Base-by-base conservation (phyloP, 2,797 vertebrate species). In the Megalops cyprinoides region DNA sequence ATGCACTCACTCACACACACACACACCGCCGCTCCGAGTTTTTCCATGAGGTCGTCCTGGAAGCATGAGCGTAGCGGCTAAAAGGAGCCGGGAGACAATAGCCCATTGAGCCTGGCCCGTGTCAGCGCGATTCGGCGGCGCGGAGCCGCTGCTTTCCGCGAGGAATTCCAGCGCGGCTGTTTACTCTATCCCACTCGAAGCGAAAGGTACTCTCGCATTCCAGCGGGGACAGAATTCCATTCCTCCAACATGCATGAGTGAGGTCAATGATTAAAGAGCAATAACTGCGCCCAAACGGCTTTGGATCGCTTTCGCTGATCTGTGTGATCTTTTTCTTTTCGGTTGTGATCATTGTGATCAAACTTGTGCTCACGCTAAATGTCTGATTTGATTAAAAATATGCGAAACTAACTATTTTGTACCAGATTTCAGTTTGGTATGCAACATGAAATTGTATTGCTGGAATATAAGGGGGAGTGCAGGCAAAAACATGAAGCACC, bases 191-290 rank as follows among this genome's bases (percentile, higher is more conserved):
- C 74, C 46, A 55, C 31, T 31, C 48, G n/a, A 75, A 48, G 74
- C 74, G 51, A 67, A 49, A 49, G 74, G 74, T 53, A 75, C 51
- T 75, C 51, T 44, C 15, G 37, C 51, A 76, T 76, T 76, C 74
- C 74, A 28, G 31, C 37, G 6, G 31, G 55, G 73, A 76, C 48
- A 55, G n/a, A 31, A 51, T 76, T 55, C 74, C 48, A 53, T 55
- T 76, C 44, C 37, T 53, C 25, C 28, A 46, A 76, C 55, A 34
- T 76, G 74, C 37, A 31, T 44, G 48, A 76, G 37, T 76, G 55
- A 76, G 25, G 51, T 0, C 28, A 53, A 4, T 34, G 51, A 76
- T 46, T 18, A 76, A 55, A 76, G 10, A 55, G 28, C 48, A 31
- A 9, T 69, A 37, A 76, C 76, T 37, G 46, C 23, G 55, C 73